These are phyloP conservation scores for Teleogryllus occipitalis DNA, from an alignment of 1,140 invertebrate species.

Conservation along the genomic window DNA sequence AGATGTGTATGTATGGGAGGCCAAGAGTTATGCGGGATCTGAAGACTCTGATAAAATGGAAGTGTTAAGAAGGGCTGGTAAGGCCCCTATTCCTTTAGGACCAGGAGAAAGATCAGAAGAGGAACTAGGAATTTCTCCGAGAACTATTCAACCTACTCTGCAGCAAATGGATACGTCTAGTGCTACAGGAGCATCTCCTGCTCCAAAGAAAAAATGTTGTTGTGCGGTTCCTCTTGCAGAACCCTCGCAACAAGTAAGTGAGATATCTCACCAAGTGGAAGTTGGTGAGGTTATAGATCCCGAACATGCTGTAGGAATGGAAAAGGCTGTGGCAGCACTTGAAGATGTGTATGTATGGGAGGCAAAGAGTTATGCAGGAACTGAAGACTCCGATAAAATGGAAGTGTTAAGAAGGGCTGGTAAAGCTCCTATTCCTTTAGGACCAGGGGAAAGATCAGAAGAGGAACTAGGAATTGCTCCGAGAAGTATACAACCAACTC, in stretches of 20 bases:
- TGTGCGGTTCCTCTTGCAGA: too few species aligned
- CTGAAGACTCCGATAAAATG: background rate
- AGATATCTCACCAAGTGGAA: too few species aligned
- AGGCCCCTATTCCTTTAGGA: background rate
- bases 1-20: background rate
- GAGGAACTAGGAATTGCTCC: background rate
- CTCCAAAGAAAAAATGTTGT: too few species aligned
- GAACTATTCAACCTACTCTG: too few species aligned
- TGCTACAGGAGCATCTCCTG: too few species aligned
- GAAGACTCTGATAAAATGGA: background rate
- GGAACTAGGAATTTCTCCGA: background rate
- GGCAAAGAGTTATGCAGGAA: background rate
- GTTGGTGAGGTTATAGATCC: too few species aligned
- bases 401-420: background rate
- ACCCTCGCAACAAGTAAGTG: too few species aligned
- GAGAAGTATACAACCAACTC: background rate
- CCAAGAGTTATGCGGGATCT: background rate
- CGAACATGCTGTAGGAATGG: too few species aligned
- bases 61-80: background rate
- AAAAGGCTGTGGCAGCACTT: background rate
- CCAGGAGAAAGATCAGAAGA: background rate
- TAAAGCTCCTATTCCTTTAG: background rate
- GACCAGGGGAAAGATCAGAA: background rate
- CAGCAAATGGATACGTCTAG: too few species aligned
- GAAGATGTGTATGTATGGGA: background rate